Base-by-base conservation (phyloP, 2,797 vertebrate species). In the Tinamus major region DNA sequence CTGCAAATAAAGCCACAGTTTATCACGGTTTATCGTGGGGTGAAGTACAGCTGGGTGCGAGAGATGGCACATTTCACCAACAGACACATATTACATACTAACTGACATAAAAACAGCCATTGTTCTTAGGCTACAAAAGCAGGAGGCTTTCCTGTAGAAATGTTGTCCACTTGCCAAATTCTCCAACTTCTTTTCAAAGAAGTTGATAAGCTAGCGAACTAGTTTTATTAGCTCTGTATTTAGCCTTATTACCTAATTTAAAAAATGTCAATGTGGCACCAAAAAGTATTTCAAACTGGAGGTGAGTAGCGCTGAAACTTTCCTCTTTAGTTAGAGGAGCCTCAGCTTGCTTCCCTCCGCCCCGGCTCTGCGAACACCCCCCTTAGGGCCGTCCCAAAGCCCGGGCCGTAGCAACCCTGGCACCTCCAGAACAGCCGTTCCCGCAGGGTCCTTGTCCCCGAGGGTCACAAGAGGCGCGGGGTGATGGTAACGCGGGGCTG, bases 321-420 rank as follows among this genome's bases (percentile, higher is more conserved):
- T 46, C 44, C 9, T 24, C 56, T 24, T 44, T 9, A 37, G 6
- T 48, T 18, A 2, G 6, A 24, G 24, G 7, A 4, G 12, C 79
- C 6, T 9, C 6, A 15, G 21, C n/a, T 11, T 56, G 8, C 44
- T 33, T 63, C 23, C 8, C 42, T 46, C 15, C 10, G 0, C 14
- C 20, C 6, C n/a, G 12, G 31, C 0, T 14, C 29, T 13, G 9
- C 20, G 37, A 31, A 2, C 29, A 42, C 39, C 48, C 27, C 33
- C 55, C 56, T 41, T 39, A n/a, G 69, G 10, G 16, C 37, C 31
- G 51, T 69, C 9, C 14, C 39, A 24, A 6, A 74, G 41, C 51
- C 0, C 12, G 53, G 29, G 70, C 49, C 27, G 9, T 18, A 2
- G 55, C 33, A 39, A 33, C 17, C 31, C 46, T 0, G 0, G 20